Percentiles rank a stretch among this genome's conserved stretches.
phyloP scores from a whole-genome alignment of 2,113 vertebrate genomes.

The Ranitomeya imitator region DNA sequence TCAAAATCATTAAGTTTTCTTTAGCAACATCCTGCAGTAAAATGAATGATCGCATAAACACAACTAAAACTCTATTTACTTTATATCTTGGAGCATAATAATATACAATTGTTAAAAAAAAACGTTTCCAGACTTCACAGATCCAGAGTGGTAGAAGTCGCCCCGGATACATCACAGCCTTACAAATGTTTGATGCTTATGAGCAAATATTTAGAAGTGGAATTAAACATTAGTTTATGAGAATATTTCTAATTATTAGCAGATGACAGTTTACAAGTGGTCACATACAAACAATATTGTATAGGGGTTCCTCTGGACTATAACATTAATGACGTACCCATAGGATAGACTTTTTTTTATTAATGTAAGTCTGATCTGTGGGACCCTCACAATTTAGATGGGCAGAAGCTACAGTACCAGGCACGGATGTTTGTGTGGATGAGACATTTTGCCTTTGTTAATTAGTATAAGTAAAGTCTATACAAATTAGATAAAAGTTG shows the following conservation, averaged over 20 bases:
- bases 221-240: not conserved
- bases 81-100: constrained; percentile 19
- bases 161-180: not conserved
- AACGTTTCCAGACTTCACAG: constrained; percentile 6
- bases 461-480: too few relatives aligned
- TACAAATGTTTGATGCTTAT: not conserved
- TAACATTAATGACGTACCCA: not conserved
- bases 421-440: not conserved
- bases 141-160: not conserved
- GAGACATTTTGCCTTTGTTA: too few relatives aligned
- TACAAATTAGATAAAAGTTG: too few relatives aligned
- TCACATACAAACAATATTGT: not conserved
- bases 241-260: not conserved
- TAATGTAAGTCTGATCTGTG: too few relatives aligned
- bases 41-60: constrained; percentile 37
- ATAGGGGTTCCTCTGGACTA: not conserved
- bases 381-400: too few relatives aligned
- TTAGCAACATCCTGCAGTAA: constrained; percentile 36
- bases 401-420: too few relatives aligned
- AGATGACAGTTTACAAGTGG: not conserved
- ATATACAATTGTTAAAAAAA: constrained; percentile 19
- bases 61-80: constrained; percentile 11
- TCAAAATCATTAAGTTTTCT: constrained; percentile 30
- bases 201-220: constrained; percentile 9
- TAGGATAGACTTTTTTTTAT: not conserved